A percentile compares a stretch with the other conserved stretches of the same genome.
Conservation (phyloP, 2,888 invertebrate species). For the Dryadula phaetusa region DNA sequence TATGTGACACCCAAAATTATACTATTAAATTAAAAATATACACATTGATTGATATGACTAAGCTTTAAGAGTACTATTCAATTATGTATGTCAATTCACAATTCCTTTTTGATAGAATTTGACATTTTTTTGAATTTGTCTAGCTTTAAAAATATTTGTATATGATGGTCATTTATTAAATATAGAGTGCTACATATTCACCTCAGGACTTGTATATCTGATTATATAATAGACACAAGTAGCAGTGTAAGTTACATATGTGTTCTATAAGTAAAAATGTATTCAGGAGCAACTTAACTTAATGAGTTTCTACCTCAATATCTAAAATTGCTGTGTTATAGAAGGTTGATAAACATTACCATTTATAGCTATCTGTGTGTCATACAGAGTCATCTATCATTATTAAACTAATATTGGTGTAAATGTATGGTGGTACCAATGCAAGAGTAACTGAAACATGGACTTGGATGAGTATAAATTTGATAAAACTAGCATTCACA, state of each 20-base stretch:
- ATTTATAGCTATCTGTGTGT: too few species aligned
- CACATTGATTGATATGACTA: neutral
- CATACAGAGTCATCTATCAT: too few species aligned
- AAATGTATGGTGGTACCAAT: neutral
- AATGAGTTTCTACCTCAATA: too few species aligned
- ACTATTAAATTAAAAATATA: neutral
- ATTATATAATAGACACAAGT: too few species aligned
- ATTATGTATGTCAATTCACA: neutral
- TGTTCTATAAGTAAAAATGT: too few species aligned
- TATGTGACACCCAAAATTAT: neutral
- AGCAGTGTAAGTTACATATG: too few species aligned
- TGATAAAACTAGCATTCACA: neutral
- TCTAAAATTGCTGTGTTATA: too few species aligned
- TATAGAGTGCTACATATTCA: neutral
- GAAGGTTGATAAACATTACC: too few species aligned
- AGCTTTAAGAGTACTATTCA: neutral
- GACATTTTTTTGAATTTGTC: too few species aligned
- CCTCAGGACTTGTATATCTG: neutral
- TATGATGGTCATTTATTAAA: neutral
- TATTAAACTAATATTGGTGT: neutral
- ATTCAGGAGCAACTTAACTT: too few species aligned
- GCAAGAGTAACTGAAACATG: neutral
- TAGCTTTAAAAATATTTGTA: too few species aligned
- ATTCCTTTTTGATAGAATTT: neutral
- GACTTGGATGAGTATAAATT: neutral